Evolutionary conservation across 2,797 vertebrate genomes (phyloP).

Genomic region (Propithecus deckenii): DNA sequence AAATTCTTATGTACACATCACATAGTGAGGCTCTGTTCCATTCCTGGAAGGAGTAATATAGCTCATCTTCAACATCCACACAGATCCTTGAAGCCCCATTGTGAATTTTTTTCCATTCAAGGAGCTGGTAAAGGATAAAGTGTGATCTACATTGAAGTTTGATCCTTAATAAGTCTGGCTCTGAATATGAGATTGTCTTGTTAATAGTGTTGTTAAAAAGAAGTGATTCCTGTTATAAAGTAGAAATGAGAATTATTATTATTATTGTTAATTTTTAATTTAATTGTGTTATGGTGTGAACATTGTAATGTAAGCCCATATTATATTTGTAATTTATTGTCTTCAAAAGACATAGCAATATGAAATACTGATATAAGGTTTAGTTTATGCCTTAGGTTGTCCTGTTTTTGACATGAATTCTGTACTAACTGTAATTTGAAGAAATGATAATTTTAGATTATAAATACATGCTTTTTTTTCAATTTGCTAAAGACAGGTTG

Average conservation of each 20-base stretch:
- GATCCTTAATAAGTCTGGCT: background rate
- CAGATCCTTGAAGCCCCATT: background rate
- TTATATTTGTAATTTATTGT: background rate
- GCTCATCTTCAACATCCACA: background rate
- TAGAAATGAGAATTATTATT: background rate
- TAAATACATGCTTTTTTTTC: background rate
- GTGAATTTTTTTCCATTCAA: background rate
- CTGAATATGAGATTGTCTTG: background rate
- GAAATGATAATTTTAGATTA: background rate
- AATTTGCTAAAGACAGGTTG: background rate
- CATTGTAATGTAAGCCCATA: background rate
- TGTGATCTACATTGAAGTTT: background rate
- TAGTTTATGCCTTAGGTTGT: background rate
- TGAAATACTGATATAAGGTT: background rate
- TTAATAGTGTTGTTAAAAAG: background rate
- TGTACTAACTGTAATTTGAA: background rate
- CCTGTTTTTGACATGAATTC: conserved; percentile 23
- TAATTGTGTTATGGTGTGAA: background rate
- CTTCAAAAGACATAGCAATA: background rate
- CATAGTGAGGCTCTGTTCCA: background rate
- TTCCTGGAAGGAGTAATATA: background rate
- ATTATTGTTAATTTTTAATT: conserved; percentile 27
- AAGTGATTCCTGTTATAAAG: background rate
- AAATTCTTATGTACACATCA: background rate
- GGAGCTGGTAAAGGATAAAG: background rate